phyloP scores from a whole-genome alignment of 1,140 invertebrate species.

The Bathynomus jamesi region DNA sequence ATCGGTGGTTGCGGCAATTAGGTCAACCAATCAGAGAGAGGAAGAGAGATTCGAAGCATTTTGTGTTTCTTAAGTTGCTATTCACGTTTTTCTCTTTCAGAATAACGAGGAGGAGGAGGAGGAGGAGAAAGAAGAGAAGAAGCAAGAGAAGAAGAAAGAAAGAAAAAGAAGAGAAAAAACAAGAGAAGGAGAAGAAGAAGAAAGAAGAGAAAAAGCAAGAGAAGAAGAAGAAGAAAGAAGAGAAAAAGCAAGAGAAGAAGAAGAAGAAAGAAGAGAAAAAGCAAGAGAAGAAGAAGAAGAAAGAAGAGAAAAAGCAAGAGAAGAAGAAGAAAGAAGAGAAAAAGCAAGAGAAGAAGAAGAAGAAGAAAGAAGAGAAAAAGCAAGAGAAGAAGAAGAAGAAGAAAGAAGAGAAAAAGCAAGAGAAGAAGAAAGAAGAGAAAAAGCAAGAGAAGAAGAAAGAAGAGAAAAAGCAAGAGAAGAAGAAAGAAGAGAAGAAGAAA shows the following conservation, averaged over 20 bases:
- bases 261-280: too few species aligned
- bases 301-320: background rate
- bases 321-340: background rate
- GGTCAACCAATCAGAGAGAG: too few species aligned
- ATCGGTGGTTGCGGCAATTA: too few species aligned
- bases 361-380: background rate
- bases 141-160: background rate
- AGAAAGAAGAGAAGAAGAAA: too few species aligned
- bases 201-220: background rate
- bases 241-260: background rate
- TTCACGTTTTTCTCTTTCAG: too few species aligned
- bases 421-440: too few species aligned
- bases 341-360: background rate
- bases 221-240: background rate
- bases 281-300: background rate
- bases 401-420: too few species aligned
- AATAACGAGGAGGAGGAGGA: too few species aligned
- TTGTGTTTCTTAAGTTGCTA: too few species aligned
- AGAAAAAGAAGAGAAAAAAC: background rate
- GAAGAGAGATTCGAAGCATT: too few species aligned
- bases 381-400: slow-evolving; percentile 1
- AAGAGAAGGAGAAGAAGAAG: background rate
- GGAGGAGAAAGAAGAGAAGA: slow-evolving; percentile 5
- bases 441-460: too few species aligned
- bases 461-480: too few species aligned